Conservation (phyloP, 2,113 vertebrate species). For the Circaetus gallicus region DNA sequence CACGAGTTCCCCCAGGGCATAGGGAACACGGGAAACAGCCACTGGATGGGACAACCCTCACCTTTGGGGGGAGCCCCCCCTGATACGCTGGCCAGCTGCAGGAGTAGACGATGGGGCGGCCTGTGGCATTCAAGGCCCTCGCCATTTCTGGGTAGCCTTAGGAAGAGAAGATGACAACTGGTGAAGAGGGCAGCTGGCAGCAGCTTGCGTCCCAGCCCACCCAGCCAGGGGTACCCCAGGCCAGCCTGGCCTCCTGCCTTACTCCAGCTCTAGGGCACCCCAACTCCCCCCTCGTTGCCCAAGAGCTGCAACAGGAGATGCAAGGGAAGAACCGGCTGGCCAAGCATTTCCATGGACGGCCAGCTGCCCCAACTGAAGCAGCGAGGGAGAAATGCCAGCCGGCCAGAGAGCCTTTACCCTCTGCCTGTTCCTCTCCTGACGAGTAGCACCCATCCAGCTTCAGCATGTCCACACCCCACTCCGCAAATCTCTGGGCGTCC, state of each 20-base stretch:
- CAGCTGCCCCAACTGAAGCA: neutral
- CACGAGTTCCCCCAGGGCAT: neutral
- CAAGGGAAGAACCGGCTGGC: neutral
- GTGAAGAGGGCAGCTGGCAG: neutral
- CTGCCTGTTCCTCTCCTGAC: conserved; percentile 63
- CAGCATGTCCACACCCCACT: conserved; percentile 94
- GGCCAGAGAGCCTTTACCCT: conserved; percentile 66
- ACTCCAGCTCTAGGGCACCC: neutral
- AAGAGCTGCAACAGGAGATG: neutral
- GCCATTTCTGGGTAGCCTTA: conserved; percentile 90
- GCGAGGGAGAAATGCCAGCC: neutral
- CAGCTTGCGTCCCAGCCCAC: neutral
- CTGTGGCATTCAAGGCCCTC: conserved; percentile 84
- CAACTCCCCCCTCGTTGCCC: neutral
- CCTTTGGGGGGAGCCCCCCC: conserved; percentile 87
- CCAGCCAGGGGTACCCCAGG: neutral
- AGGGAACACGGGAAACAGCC: neutral
- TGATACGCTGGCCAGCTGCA: conserved; percentile 94
- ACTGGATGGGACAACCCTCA: conserved; percentile 26
- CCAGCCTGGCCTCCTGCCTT: neutral
- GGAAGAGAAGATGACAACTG: neutral
- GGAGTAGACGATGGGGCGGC: conserved; percentile 85
- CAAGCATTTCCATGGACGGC: accelerated
- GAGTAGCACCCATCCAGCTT: conserved; percentile 94
- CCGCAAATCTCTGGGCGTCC: conserved; percentile 87